Evolutionary conservation across 2,888 invertebrate species (phyloP), one percentile per base, ranked within the genome.

Genomic region (Adineta ricciae): DNA sequence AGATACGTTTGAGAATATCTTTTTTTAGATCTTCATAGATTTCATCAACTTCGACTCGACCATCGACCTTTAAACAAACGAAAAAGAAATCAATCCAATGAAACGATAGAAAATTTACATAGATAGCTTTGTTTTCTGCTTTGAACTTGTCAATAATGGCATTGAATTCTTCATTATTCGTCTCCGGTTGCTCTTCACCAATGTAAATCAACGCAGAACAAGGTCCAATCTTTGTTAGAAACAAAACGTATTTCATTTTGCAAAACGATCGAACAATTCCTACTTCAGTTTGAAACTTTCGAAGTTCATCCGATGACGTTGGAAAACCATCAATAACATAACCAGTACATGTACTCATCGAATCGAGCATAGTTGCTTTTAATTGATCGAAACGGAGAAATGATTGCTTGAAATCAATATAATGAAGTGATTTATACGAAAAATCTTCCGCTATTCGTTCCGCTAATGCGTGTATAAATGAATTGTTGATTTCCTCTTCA

Each of bases 311-410:
- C 24, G 41, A 41, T 14, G 78, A 41, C 5, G 78, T 41, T 41
- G 78, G 78, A 78, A 78, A 78, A 78, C 41, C 41, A 41, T 78
- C 78, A n/a, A 78, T 41, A n/a, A 78, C 32, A 41, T 78, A 78
- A 24, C 78, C 78, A n/a, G 78, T 24, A 41, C 41, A 41, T 78
- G 41, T 41, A 78, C 78, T 41, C 78, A 78, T 78, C 24, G 78
- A 41, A 24, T 78, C 78, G 41, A 78, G 24, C n/a, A 78, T 41
- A 41, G 21, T 5, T 41, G 38, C n/a, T 78, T 78, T 78, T 78
- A 78, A 41, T 78, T 78, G 41, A 41, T 78, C 78, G n/a, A 41
- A 78, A 78, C 32, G 36, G 4, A n/a, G 78, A 24, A 41, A 24
- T 36, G 9, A 9, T 24, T 78, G 24, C 8, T 41, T 41, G 14